Evolutionary conservation across 2,888 invertebrate species (phyloP), one percentile per base, ranked within the genome.

Genomic region (Apamea crenata): DNA sequence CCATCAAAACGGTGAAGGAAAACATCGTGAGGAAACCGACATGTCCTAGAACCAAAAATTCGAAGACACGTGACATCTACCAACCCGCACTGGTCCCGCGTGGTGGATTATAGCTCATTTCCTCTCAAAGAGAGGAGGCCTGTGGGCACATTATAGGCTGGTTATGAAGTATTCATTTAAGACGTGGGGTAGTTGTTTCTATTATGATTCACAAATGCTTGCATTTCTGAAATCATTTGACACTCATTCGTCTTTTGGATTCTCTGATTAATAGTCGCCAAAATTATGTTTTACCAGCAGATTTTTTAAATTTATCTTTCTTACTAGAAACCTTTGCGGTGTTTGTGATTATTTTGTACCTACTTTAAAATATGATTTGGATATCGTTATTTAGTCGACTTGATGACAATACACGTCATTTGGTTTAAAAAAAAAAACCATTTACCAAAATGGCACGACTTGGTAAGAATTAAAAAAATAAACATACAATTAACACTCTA

Each of bases 401-500:
- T 21, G 29, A 61, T 44, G 61, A 44, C 40, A 66, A 65, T 25
- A 69, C 8, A 12, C 10, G 16, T 40, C 50, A 50, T 68, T 29
- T 25, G 40, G 12, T 53, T 50, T 10, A 29, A 21, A 16, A 61
- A 21, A 16, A 61, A 36, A 18, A 8, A 7, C 3, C 2, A 25
- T 18, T 53, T 53, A 53, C 1, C 65, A 32, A 53, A 53, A 53
- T 10, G 44, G 32, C 3, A 32, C 16, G 21, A 44, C 32, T 59
- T 59, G 44, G n/a, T 44, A 59, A 53, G 21, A 44, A 66, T 32
- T 12, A 56, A 14, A 50, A 50, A 66, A 63, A 50, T 29, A 73
- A 73, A 59, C 40, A 59, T 1, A 44, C 25, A 61, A 53, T 67
- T 36, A 61, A 53, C 75, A 80, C 44, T 44, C 10, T 18, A 29